Evolutionary conservation across 2,888 invertebrate species (phyloP).

Genomic region (Brachypalpus laphriformis): DNA sequence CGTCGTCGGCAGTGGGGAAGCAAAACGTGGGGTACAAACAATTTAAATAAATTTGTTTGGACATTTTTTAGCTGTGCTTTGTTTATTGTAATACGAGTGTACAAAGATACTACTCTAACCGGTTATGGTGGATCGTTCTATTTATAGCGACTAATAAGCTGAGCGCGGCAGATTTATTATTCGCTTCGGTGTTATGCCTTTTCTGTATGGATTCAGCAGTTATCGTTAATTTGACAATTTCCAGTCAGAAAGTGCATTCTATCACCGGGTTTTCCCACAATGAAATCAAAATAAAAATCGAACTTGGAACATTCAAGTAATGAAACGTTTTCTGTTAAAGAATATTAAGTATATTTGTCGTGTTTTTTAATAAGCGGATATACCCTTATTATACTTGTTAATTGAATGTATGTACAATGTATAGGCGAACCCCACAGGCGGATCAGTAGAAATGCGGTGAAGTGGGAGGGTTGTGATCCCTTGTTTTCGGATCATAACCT

Average conservation of each 20-base stretch:
- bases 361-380: too few species aligned
- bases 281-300: not conserved
- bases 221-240: constrained; percentile 28
- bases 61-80: not conserved
- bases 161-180: not conserved
- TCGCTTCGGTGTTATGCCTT: not conserved
- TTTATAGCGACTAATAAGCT: constrained; percentile 8
- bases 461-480: too few species aligned
- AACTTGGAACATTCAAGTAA: too few species aligned
- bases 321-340: too few species aligned
- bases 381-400: too few species aligned
- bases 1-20: not conserved
- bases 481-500: too few species aligned
- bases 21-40: not conserved
- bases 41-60: constrained; percentile 33
- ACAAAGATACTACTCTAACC: constrained; percentile 1
- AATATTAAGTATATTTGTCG: too few species aligned
- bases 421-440: too few species aligned
- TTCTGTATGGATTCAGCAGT: not conserved
- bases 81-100: not conserved
- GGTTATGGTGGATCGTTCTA: constrained; percentile 21
- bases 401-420: too few species aligned
- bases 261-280: not conserved
- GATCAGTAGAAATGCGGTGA: too few species aligned
- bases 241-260: not conserved